Conservation (phyloP, 2,888 invertebrate species). For the Hermaeophaga mercurialis region DNA sequence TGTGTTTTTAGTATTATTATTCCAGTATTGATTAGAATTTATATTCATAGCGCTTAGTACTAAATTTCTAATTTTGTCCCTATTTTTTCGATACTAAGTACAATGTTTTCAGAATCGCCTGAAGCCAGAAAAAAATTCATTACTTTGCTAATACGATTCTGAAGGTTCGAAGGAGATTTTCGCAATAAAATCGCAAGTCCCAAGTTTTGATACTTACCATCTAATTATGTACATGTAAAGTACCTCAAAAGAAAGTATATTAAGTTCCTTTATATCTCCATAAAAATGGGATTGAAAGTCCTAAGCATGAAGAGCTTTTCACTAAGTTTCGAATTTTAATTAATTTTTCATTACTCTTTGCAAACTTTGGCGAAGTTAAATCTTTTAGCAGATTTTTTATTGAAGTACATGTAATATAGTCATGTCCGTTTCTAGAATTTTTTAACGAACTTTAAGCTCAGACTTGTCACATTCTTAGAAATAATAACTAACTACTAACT, state of each 20-base stretch:
- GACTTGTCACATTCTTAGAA: too few relatives aligned
- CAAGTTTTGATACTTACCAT: constrained; percentile 7
- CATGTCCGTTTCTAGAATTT: constrained; percentile 1
- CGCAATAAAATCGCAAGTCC: constrained; percentile 14
- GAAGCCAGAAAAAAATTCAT: not conserved
- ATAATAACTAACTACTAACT: too few relatives aligned
- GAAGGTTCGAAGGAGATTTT: constrained; percentile 3
- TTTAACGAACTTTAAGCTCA: too few relatives aligned
- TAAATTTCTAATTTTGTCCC: too few relatives aligned
- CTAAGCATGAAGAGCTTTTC: constrained; percentile 2
- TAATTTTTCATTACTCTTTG: constrained; percentile 10
- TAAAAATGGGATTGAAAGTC: constrained; percentile 16
- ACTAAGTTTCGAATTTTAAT: constrained; percentile 12
- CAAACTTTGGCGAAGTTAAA: constrained; percentile 7
- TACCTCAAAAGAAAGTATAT: constrained; percentile 8
- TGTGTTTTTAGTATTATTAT: too few relatives aligned
- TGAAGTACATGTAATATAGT: constrained; percentile 4
- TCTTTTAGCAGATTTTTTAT: constrained; percentile 1
- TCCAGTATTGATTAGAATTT: too few relatives aligned
- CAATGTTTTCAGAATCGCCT: too few relatives aligned
- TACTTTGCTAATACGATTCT: constrained; percentile 11
- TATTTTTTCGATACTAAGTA: too few relatives aligned
- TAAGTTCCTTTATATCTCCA: constrained; percentile 18
- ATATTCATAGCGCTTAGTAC: too few relatives aligned
- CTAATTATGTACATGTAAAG: constrained; percentile 6